phyloP scores from a whole-genome alignment of 2,797 vertebrate species.

The Acanthiza pusilla region DNA sequence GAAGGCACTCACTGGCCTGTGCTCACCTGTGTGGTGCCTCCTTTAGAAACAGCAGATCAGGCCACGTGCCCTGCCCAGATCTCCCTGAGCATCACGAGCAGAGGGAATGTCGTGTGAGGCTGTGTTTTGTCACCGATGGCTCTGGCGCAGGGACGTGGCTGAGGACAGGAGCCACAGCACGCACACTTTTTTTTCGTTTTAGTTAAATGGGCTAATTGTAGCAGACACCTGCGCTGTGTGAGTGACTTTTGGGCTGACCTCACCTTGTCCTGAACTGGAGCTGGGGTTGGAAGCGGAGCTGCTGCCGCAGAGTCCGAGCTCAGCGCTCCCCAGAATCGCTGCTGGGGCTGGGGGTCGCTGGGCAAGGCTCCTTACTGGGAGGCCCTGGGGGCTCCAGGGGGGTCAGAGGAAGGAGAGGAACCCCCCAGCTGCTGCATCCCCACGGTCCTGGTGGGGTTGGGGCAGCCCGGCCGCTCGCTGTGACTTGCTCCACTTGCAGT shows the following conservation, averaged over 20 bases:
- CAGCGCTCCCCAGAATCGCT: rapidly evolving
- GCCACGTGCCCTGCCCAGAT: rapidly evolving
- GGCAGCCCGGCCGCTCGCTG: rapidly evolving
- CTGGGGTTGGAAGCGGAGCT: rapidly evolving
- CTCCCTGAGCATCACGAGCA: rapidly evolving
- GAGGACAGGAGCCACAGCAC: not conserved
- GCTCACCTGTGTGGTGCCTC: not conserved
- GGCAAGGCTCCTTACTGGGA: rapidly evolving
- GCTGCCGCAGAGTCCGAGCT: rapidly evolving
- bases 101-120: rapidly evolving
- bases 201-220: not conserved
- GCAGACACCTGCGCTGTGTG: rapidly evolving
- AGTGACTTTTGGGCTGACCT: not conserved
- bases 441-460: rapidly evolving
- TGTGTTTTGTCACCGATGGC: rapidly evolving
- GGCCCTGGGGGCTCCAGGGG: no score
- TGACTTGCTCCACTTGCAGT: not conserved
- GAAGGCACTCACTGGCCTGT: not conserved
- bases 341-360: rapidly evolving
- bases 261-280: not conserved
- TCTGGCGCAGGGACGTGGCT: rapidly evolving
- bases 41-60: not conserved
- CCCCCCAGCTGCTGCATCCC: rapidly evolving
- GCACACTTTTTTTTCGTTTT: rapidly evolving
- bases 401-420: not conserved